A percentile compares a stretch with the other conserved stretches of the same genome.
Evolutionary conservation across 2,797 vertebrate genomes (phyloP).

Genomic region (Typhlichthys eigenmanni): DNA sequence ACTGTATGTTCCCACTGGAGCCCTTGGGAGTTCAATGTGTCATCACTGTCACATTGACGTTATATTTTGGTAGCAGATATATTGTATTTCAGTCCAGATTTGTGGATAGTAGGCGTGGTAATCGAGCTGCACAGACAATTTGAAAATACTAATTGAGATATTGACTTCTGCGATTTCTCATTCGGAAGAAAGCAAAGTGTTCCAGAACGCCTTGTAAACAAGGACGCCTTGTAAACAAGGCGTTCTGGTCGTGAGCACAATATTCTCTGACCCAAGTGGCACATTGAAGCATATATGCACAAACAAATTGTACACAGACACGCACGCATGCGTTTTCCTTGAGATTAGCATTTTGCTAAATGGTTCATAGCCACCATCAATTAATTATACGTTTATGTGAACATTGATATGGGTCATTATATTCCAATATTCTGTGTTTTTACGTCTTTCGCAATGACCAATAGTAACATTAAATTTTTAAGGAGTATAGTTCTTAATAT

Average conservation of each 20-base stretch:
- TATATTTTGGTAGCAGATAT: not conserved
- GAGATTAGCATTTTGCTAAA: no score
- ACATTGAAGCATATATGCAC: constrained; percentile 20
- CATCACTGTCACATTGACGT: not conserved
- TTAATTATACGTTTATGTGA: no score
- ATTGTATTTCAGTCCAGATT: constrained; percentile 13
- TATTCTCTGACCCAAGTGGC: constrained; percentile 16
- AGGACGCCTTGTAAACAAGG: constrained; percentile 32
- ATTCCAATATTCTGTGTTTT: no score
- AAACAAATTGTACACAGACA: no score
- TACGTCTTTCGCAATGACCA: no score
- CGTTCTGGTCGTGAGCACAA: constrained; percentile 29
- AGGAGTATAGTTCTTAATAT: not conserved
- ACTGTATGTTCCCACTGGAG: not conserved
- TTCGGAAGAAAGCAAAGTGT: constrained; percentile 23
- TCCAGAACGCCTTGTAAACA: constrained; percentile 37
- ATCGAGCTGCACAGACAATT: constrained; percentile 17
- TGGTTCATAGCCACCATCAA: no score
- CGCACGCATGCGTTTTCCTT: no score
- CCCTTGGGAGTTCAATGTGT: not conserved
- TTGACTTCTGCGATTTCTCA: constrained; percentile 19
- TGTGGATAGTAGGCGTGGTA: constrained; percentile 3
- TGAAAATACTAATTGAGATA: constrained; percentile 15
- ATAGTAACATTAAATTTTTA: not conserved
- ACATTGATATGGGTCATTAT: no score